phyloP scores from a whole-genome alignment of 1,140 invertebrate species.

The Trachymyrmex cornetzi region DNA sequence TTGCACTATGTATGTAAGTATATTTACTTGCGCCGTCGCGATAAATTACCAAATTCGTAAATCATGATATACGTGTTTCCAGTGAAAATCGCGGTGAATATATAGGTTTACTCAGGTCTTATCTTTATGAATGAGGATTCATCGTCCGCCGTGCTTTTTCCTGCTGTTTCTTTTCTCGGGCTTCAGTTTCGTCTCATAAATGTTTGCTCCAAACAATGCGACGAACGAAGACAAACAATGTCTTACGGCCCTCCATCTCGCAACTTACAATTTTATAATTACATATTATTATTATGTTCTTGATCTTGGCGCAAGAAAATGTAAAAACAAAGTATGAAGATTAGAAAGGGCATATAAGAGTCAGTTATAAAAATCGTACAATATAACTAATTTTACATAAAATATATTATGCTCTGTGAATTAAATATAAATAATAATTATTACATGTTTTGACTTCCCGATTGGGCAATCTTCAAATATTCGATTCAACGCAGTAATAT shows the following conservation, averaged over 20 bases:
- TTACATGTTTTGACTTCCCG: too few relatives aligned
- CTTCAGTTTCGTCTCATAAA: slow-evolving; percentile 52
- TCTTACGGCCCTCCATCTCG: slow-evolving; percentile 6
- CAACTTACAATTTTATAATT: slow-evolving; percentile 39
- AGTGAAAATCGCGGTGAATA: slow-evolving; percentile 52
- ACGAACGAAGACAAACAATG: slow-evolving; percentile 35
- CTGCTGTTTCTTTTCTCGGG: slow-evolving; percentile 48
- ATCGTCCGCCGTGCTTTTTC: slow-evolving; percentile 47
- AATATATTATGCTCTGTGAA: too few relatives aligned
- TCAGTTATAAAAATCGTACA: too few relatives aligned
- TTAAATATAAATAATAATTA: too few relatives aligned
- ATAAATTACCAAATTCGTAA: slow-evolving; percentile 62
- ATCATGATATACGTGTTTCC: slow-evolving; percentile 45
- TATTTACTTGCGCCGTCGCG: slow-evolving; percentile 43
- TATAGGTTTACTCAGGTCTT: slow-evolving; percentile 48
- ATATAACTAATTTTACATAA: too few relatives aligned
- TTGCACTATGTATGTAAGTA: neutral
- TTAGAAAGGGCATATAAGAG: too few relatives aligned
- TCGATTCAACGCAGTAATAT: too few relatives aligned
- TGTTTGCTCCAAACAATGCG: slow-evolving; percentile 43
- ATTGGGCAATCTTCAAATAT: too few relatives aligned
- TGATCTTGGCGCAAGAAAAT: neutral
- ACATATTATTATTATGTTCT: neutral
- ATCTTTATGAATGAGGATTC: slow-evolving; percentile 63
- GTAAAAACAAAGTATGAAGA: neutral